Percentiles rank a stretch among this genome's conserved stretches.
Evolutionary conservation across 2,888 invertebrate genomes (phyloP).

Genomic region (Drosophila diplacantha): DNA sequence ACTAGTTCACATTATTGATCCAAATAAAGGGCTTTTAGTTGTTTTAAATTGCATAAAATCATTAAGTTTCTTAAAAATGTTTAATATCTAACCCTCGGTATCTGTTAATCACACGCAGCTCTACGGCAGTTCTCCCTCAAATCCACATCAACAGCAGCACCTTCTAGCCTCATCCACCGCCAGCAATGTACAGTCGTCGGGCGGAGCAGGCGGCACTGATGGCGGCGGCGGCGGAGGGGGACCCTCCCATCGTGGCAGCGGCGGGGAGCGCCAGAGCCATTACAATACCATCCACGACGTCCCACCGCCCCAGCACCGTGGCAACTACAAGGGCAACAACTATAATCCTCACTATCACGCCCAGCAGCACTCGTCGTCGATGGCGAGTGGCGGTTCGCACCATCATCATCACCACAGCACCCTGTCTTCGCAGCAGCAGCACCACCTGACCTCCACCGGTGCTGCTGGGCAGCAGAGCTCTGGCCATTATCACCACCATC

Average conservation of each 20-base stretch:
- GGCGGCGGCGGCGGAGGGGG: conserved; percentile 13
- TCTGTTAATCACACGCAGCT: conserved; percentile 34
- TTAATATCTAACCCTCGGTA: not conserved
- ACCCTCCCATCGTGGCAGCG: conserved; percentile 13
- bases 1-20: not conserved
- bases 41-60: not conserved
- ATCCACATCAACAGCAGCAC: conserved; percentile 55
- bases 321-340: conserved; percentile 74
- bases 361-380: conserved; percentile 57
- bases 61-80: not conserved
- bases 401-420: conserved; percentile 63
- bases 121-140: conserved; percentile 60
- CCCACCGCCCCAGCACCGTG: conserved; percentile 60
- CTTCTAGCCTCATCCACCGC: conserved; percentile 52
- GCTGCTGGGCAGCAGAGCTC: conserved; percentile 39
- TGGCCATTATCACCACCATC: conserved; percentile 54
- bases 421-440: conserved; percentile 60
- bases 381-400: conserved; percentile 56
- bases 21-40: no score
- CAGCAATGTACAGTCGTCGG: conserved; percentile 56
- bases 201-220: conserved; percentile 39
- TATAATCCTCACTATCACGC: conserved; percentile 74
- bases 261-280: conserved; percentile 51
- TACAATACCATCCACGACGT: conserved; percentile 66
- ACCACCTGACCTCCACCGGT: conserved; percentile 47